phyloP scores from a whole-genome alignment of 2,797 vertebrate species.

The Carapus acus region DNA sequence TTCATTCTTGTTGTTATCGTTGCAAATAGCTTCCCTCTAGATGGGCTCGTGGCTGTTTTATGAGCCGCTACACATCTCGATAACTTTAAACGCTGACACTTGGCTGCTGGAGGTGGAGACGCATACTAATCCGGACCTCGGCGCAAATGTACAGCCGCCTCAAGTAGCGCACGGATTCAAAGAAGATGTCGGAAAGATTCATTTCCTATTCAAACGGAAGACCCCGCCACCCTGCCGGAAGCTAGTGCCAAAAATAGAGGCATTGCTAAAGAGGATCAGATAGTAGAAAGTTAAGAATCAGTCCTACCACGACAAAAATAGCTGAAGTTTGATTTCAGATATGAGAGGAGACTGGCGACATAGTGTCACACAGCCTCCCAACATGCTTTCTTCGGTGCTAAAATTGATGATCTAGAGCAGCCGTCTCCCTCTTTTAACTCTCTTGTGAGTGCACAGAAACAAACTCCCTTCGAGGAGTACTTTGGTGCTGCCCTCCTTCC shows the following conservation, averaged over 20 bases:
- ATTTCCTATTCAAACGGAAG: slow-evolving; percentile 24
- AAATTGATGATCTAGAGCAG: background rate
- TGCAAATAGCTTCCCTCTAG: background rate
- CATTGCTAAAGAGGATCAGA: too few relatives aligned
- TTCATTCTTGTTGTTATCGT: too few relatives aligned
- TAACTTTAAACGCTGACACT: slow-evolving; percentile 39
- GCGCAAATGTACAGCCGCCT: slow-evolving; percentile 19
- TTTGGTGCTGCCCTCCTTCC: slow-evolving; percentile 27
- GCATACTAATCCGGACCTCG: slow-evolving; percentile 52
- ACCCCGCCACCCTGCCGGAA: background rate
- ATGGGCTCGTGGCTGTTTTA: slow-evolving; percentile 26
- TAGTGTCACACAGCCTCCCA: too few relatives aligned
- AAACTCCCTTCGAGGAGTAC: slow-evolving; percentile 37
- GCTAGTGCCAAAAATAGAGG: slow-evolving; percentile 13
- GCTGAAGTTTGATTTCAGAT: too few relatives aligned
- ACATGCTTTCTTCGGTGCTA: too few relatives aligned
- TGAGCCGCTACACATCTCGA: slow-evolving; percentile 20
- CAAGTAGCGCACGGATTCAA: slow-evolving; percentile 22
- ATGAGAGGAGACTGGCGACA: too few relatives aligned
- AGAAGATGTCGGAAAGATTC: slow-evolving; percentile 5
- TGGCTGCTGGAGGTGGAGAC: slow-evolving; percentile 20
- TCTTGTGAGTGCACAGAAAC: slow-evolving; percentile 11
- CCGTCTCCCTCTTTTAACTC: background rate
- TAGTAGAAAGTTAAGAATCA: background rate
- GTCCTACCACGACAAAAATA: too few relatives aligned